Percentiles rank a stretch among this genome's conserved stretches.
These are phyloP conservation scores for Eremophila alpestris DNA, from an alignment of 2,797 vertebrate genomes.

Conservation along the genomic window DNA sequence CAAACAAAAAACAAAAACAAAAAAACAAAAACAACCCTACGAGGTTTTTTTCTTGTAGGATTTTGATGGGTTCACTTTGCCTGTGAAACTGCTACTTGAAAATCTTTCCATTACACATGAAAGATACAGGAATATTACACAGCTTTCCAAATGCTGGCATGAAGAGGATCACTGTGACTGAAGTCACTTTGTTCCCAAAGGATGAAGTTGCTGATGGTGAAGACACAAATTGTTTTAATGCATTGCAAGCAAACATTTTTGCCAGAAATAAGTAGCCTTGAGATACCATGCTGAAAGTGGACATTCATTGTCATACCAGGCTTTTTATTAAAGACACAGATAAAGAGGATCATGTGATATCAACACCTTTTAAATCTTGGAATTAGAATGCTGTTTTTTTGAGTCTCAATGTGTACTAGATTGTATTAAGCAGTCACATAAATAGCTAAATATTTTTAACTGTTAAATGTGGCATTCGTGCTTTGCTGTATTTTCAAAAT, in stretches of 20 bases:
- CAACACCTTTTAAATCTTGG: neutral
- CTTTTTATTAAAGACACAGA: neutral
- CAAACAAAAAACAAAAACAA: too few relatives aligned
- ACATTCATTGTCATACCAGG: fast-evolving
- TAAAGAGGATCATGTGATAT: neutral
- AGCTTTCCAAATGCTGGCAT: neutral
- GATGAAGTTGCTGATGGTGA: neutral
- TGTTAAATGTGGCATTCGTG: neutral
- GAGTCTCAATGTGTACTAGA: neutral
- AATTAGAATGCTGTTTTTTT: neutral
- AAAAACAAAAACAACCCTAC: too few relatives aligned
- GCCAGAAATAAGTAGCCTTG: neutral
- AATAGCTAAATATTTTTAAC: neutral
- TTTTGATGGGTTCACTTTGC: neutral
- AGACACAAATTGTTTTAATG: neutral
- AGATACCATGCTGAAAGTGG: neutral
- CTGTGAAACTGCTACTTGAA: neutral
- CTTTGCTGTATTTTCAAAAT: neutral
- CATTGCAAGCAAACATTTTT: neutral
- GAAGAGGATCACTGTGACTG: neutral
- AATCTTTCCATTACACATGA: neutral
- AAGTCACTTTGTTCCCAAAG: neutral
- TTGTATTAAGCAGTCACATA: neutral
- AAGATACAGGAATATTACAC: neutral
- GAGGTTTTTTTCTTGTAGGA: neutral